Conservation (phyloP, 2,113 vertebrate genomes). For the Pithys albifrons region DNA sequence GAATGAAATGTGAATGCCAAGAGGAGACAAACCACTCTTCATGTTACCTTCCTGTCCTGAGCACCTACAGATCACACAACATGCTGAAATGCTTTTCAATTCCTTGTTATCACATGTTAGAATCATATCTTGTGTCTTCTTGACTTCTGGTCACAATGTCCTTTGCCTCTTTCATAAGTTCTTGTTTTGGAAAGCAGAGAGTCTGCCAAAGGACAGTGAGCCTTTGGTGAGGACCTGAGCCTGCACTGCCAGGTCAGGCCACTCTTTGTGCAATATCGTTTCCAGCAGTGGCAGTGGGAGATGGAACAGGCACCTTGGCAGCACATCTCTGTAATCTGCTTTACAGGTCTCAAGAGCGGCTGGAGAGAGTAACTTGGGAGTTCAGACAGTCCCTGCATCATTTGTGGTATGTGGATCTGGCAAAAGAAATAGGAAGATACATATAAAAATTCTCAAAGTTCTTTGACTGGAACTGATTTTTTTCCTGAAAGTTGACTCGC, state of each 20-base stretch:
- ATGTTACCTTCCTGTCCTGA: background rate
- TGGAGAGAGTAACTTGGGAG: background rate
- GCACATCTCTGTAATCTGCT: background rate
- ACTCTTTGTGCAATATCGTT: fast-evolving
- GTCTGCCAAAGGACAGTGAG: background rate
- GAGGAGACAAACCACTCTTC: background rate
- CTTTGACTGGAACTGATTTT: background rate
- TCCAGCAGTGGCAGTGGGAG: background rate
- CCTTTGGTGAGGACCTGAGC: background rate
- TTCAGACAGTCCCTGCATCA: background rate
- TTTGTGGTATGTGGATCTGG: background rate
- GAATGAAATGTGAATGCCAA: background rate
- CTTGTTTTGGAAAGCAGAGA: background rate
- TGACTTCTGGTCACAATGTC: background rate
- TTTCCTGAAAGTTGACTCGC: background rate
- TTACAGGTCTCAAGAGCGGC: background rate
- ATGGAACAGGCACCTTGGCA: background rate
- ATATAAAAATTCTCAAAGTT: background rate
- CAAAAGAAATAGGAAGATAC: background rate
- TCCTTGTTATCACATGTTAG: background rate
- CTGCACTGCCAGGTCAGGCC: background rate
- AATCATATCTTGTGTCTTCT: background rate
- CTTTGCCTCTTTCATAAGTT: background rate
- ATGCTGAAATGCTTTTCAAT: background rate
- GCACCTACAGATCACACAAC: background rate